Base-by-base conservation (phyloP, 2,888 invertebrate genomes). In the Hyppa rectilinea region DNA sequence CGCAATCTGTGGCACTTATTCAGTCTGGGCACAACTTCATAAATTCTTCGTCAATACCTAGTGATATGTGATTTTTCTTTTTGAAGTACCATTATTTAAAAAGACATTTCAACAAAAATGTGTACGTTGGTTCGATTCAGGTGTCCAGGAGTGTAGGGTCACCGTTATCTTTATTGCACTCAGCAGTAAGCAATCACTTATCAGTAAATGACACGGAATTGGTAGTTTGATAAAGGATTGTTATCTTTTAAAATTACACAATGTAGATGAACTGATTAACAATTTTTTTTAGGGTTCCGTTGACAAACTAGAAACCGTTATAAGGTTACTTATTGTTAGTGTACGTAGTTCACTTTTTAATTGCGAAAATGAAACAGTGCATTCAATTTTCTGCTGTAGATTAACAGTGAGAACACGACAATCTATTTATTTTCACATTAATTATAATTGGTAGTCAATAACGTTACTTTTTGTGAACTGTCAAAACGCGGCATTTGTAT, bases 221-320 rank as follows among this genome's bases (percentile, higher is more conserved):
- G 29, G 45, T 67, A 55, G 40, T 55, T 9, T 36, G 77, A 71
- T 71, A 71, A 38, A 47, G 3, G 12, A 53, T 36, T 38, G 38
- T 47, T 76, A 69, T 76, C 40, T 29, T 34, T 14, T 34, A 34
- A 34, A 69, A 34, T 69, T 68, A 53, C 50, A 38, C 31, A n/a
- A 45, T 47, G 38, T 76, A 76, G 76, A 68, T 76, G 55, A 29
- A 38, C 40, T 34, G 53, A 68, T 71, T 34, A 71, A 23, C 10
- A 45, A n/a, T 29, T 63, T 17, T 62, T 43, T 53, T 20, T 9
- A 34, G 10, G 76, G 38, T 76, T 47, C 26, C 14, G 2, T 34
- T 6, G n/a, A 38, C 14, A 20, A 50, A 17, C 14, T n/a, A 47
- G 38, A 2, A 61, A 69, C 4, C 17, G 0, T 34, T 34, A n/a